These are phyloP conservation scores for Hyposoter dolosus DNA, from an alignment of 2,888 invertebrate species.

Conservation along the genomic window DNA sequence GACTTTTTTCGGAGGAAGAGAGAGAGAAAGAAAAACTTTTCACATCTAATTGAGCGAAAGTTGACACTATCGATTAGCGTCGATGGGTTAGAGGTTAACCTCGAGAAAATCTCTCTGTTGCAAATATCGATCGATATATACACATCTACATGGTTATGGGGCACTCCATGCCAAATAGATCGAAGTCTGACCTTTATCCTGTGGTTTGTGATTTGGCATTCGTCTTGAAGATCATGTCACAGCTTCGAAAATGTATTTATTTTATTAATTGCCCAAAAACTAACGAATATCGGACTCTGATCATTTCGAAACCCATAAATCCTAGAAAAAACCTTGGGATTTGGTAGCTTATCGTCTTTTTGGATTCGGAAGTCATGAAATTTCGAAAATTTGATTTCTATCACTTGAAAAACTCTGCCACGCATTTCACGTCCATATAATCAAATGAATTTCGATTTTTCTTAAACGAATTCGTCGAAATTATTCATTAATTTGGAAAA, in stretches of 20 bases:
- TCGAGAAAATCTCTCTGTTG: constrained; percentile 5
- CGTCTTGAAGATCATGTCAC: background rate
- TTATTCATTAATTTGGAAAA: too few relatives aligned
- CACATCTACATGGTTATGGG: background rate
- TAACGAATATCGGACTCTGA: background rate
- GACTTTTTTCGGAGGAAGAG: background rate
- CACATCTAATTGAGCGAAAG: background rate
- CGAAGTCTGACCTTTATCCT: background rate
- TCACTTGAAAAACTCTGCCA: background rate
- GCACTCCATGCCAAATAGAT: constrained; percentile 6
- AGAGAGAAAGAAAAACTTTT: background rate
- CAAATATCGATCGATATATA: constrained; percentile 17
- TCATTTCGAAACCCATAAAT: background rate
- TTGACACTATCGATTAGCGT: constrained; percentile 12
- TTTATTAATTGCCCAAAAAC: background rate
- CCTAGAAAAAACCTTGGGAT: background rate
- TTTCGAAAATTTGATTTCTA: background rate
- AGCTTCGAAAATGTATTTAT: background rate
- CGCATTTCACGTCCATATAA: background rate
- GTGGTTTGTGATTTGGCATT: background rate
- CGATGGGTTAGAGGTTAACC: background rate
- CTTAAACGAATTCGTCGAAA: too few relatives aligned
- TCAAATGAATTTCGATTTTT: too few relatives aligned
- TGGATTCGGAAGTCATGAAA: background rate
- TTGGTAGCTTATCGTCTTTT: background rate